Evolutionary conservation across 2,888 invertebrate species (phyloP).

Genomic region (Morpho helenor): DNA sequence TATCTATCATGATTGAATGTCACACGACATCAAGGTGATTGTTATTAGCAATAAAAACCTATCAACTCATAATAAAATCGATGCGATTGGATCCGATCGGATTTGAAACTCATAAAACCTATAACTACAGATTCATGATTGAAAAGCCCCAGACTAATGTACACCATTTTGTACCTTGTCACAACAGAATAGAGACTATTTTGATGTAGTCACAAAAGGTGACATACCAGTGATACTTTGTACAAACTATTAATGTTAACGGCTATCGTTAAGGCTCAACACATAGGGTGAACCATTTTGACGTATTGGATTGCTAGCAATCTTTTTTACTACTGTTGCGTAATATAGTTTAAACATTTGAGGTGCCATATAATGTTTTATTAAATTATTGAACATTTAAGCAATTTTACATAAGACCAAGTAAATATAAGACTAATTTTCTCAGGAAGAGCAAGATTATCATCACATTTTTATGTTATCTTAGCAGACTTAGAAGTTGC

Average conservation of each 20-base stretch:
- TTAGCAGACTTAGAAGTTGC: too few relatives aligned
- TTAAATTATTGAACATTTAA: not conserved
- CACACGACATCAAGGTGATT: not conserved
- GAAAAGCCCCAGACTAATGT: not conserved
- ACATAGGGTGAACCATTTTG: slow-evolving; percentile 22
- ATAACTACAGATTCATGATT: slow-evolving; percentile 4
- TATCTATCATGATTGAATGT: too few relatives aligned
- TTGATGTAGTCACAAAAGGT: slow-evolving; percentile 9
- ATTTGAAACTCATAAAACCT: slow-evolving; percentile 1
- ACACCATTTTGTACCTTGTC: slow-evolving; percentile 8
- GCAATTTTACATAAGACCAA: too few relatives aligned
- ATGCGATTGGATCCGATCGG: slow-evolving; percentile 10
- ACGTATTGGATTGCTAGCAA: slow-evolving; percentile 22
- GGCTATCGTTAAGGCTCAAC: slow-evolving; percentile 17
- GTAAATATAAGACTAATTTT: too few relatives aligned
- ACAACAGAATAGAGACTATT: slow-evolving; percentile 8
- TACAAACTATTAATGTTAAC: slow-evolving; percentile 22
- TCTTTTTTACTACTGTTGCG: slow-evolving; percentile 21
- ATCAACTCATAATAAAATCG: not conserved
- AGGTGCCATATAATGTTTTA: slow-evolving; percentile 7
- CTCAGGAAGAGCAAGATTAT: too few relatives aligned
- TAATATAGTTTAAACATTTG: slow-evolving; percentile 19
- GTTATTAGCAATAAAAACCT: not conserved
- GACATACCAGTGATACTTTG: slow-evolving; percentile 14
- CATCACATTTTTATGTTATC: too few relatives aligned